Evolutionary conservation across 2,888 invertebrate genomes (phyloP).

Genomic region (Amblyteles armatorius): DNA sequence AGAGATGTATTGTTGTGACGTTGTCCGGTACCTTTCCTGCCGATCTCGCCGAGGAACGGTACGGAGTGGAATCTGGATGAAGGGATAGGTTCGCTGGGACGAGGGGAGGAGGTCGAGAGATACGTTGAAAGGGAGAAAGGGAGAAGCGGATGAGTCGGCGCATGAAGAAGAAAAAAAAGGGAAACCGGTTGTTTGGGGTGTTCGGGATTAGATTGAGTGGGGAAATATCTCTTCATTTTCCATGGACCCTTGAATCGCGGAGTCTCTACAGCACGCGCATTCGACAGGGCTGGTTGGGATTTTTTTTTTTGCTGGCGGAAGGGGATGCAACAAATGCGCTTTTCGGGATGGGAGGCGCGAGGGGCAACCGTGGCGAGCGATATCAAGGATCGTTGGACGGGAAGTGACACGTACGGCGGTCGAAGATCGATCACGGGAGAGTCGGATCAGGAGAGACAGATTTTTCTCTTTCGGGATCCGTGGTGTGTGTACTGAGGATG

Average conservation of each 20-base stretch:
- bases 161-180: conserved; percentile 75
- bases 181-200: conserved; percentile 59
- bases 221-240: conserved; percentile 75
- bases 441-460: conserved; percentile 41
- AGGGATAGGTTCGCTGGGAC: neutral
- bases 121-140: neutral
- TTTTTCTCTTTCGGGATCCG: conserved; percentile 13
- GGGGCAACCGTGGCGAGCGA: conserved; percentile 7
- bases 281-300: conserved; percentile 12
- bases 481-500: neutral
- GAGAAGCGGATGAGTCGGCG: conserved; percentile 76
- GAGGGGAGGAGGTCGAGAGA: neutral
- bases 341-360: neutral
- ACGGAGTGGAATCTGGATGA: conserved; percentile 36
- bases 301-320: conserved; percentile 13
- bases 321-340: conserved; percentile 29
- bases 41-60: conserved; percentile 66
- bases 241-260: conserved; percentile 59
- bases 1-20: conserved; percentile 82
- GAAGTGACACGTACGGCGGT: conserved; percentile 41
- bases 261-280: conserved; percentile 17
- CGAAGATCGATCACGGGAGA: conserved; percentile 56
- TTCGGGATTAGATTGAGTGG: conserved; percentile 52
- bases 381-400: conserved; percentile 50
- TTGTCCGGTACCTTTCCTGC: conserved; percentile 73